These are phyloP conservation scores for Aplocera efformata DNA, from an alignment of 2,888 invertebrate species.

Conservation along the genomic window DNA sequence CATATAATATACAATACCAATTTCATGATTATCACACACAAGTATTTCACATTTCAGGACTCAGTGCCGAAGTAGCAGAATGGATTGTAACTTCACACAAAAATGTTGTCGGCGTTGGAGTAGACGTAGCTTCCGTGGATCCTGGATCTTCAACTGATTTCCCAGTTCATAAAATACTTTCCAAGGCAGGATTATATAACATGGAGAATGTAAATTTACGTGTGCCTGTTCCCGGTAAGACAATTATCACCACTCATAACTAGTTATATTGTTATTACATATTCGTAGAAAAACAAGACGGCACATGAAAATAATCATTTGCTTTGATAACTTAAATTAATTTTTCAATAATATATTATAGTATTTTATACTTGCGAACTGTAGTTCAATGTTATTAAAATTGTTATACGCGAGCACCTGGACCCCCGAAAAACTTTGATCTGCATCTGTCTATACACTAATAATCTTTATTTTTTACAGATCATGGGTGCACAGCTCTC, in stretches of 20 bases:
- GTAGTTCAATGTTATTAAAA: no score
- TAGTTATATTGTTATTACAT: no score
- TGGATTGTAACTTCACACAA: conserved; percentile 79
- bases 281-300: no score
- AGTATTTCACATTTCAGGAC: conserved; percentile 70
- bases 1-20: no score
- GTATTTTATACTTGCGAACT: no score
- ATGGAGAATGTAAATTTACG: conserved; percentile 83
- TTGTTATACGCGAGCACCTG: no score
- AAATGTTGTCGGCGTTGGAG: conserved; percentile 83
- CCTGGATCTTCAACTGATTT: conserved; percentile 59
- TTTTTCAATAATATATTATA: no score
- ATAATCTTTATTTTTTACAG: conserved; percentile 51
- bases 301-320: neutral
- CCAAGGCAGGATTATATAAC: conserved; percentile 73
- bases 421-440: no score
- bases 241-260: neutral
- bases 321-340: no score
- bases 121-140: conserved; percentile 84
- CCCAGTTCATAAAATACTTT: conserved; percentile 48
- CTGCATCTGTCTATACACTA: no score
- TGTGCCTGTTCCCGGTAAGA: conserved; percentile 60
- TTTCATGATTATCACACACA: no score
- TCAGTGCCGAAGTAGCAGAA: conserved; percentile 79
- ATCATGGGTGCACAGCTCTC: conserved; percentile 71